A percentile compares a stretch with the other conserved stretches of the same genome.
phyloP scores from a whole-genome alignment of 2,888 invertebrate genomes.

The Seira ritae region DNA sequence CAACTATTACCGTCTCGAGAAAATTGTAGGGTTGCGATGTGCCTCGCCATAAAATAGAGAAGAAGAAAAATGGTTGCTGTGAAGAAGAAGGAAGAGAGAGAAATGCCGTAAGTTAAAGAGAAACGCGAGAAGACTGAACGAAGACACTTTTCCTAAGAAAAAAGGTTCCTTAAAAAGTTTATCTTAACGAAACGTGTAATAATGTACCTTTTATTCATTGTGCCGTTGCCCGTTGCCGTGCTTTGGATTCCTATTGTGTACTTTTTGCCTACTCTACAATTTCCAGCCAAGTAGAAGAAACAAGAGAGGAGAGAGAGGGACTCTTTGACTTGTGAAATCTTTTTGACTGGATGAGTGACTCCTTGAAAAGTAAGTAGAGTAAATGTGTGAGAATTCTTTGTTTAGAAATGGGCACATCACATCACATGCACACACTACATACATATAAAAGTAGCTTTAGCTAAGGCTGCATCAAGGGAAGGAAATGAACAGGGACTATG shows the following conservation, averaged over 20 bases:
- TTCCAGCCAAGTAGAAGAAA: conserved; percentile 47
- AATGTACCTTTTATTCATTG: conserved; percentile 6
- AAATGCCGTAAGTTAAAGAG: conserved; percentile 16
- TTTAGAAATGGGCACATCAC: not conserved
- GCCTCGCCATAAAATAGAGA: conserved; percentile 40
- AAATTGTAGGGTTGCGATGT: conserved; percentile 49
- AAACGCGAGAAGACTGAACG: not conserved
- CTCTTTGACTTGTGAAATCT: conserved; percentile 58
- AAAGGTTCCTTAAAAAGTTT: not conserved
- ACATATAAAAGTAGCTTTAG: no score
- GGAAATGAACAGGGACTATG: not conserved
- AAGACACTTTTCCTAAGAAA: conserved; percentile 9
- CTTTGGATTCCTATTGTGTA: no score
- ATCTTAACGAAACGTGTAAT: conserved; percentile 8
- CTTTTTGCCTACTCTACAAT: conserved; percentile 29
- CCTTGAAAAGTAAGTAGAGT: conserved; percentile 23
- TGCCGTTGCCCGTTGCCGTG: not conserved
- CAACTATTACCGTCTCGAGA: conserved; percentile 26
- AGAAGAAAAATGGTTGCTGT: not conserved
- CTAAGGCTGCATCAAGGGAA: not conserved
- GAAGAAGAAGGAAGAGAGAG: not conserved
- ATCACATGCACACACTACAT: not conserved
- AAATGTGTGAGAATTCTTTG: conserved; percentile 22
- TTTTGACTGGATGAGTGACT: conserved; percentile 62
- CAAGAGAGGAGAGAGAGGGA: conserved; percentile 31